Evolutionary conservation across 2,113 vertebrate genomes (phyloP).

Genomic region (Arvicanthis niloticus): DNA sequence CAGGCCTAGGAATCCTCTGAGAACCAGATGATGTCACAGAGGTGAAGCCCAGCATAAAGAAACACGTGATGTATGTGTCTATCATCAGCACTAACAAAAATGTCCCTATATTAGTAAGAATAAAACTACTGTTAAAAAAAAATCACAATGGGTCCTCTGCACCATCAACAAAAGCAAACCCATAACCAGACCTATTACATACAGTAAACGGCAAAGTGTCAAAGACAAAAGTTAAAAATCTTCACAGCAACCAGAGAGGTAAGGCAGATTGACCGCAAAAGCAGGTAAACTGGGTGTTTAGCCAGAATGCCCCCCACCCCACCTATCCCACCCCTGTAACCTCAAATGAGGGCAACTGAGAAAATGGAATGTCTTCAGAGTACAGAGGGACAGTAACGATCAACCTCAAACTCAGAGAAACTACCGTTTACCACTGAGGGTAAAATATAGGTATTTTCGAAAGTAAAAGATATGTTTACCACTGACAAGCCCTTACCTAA

Average conservation of each 20-base stretch:
- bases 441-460: slow-evolving; percentile 45
- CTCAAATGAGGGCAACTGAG: neutral
- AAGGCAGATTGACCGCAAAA: neutral
- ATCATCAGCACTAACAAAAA: neutral
- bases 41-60: neutral
- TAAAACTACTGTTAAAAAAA: slow-evolving; percentile 25
- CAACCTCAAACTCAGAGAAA: neutral
- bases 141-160: neutral
- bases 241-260: neutral
- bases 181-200: neutral
- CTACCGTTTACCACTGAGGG: neutral
- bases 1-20: neutral
- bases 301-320: neutral
- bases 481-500: neutral
- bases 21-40: neutral
- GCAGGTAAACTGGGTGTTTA: neutral
- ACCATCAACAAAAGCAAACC: neutral
- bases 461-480: neutral
- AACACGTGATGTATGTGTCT: neutral
- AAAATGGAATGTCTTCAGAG: neutral
- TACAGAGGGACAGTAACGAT: neutral
- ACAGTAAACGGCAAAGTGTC: slow-evolving; percentile 4
- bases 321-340: neutral
- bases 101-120: neutral
- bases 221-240: slow-evolving; percentile 28